Evolutionary conservation across 2,888 invertebrate genomes (phyloP).

Genomic region (Noctua comes): DNA sequence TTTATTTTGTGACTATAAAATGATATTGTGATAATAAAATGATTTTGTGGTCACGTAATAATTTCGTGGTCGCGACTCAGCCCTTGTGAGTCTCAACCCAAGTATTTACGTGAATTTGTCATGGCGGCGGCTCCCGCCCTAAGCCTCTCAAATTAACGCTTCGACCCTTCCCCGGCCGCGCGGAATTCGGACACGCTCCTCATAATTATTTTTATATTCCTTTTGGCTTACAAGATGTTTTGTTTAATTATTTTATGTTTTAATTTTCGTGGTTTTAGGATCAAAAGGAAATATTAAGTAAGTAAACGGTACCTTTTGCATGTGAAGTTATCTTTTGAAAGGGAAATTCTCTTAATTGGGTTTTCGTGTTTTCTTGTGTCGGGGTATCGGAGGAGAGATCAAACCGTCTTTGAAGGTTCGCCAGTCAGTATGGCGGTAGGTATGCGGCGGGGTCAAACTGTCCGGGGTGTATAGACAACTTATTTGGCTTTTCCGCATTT

Average conservation of each 20-base stretch:
- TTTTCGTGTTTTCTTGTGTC: conserved; percentile 7
- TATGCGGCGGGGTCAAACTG: background rate
- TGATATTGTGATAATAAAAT: background rate
- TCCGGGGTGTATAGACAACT: background rate
- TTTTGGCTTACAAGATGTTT: conserved; percentile 56
- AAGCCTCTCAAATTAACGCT: conserved; percentile 66
- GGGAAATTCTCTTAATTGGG: conserved; percentile 1
- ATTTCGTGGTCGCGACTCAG: conserved; percentile 23
- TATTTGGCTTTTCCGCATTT: background rate
- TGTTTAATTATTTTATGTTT: conserved; percentile 60
- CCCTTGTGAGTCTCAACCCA: conserved; percentile 26
- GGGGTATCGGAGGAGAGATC: background rate
- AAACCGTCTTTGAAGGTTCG: background rate
- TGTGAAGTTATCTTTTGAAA: conserved; percentile 31
- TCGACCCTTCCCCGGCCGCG: conserved; percentile 58
- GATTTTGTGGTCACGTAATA: conserved; percentile 15
- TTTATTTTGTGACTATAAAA: background rate
- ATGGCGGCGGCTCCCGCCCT: conserved; percentile 36
- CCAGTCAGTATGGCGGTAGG: background rate
- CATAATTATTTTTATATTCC: conserved; percentile 65
- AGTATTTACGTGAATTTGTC: conserved; percentile 66
- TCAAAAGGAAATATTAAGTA: conserved; percentile 29
- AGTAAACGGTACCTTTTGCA: conserved; percentile 24
- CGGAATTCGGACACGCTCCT: conserved; percentile 46
- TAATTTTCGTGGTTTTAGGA: conserved; percentile 44